phyloP scores from a whole-genome alignment of 2,113 vertebrate species.

The Electrona antarctica region DNA sequence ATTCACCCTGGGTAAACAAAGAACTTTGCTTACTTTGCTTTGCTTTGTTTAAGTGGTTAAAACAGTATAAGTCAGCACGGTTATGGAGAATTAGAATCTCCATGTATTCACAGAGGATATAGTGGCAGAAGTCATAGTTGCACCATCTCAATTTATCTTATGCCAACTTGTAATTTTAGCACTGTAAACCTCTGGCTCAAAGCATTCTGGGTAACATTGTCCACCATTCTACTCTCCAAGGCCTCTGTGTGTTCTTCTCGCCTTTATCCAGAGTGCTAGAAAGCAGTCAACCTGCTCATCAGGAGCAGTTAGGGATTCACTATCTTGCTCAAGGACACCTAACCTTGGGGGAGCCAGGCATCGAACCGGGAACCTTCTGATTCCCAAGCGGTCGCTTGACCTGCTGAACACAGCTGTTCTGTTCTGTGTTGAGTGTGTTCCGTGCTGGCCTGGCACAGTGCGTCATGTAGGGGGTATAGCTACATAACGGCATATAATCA shows the following conservation, averaged over 20 bases:
- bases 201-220: slow-evolving; percentile 50
- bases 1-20: too few species aligned
- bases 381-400: too few species aligned
- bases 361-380: too few species aligned
- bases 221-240: slow-evolving; percentile 8
- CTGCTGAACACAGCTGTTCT: too few species aligned
- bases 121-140: slow-evolving; percentile 30
- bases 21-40: too few species aligned
- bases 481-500: slow-evolving; percentile 18
- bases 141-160: slow-evolving; percentile 49
- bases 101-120: slow-evolving; percentile 45
- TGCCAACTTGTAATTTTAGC: slow-evolving; percentile 59
- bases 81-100: slow-evolving; percentile 30
- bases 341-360: too few species aligned
- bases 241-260: slow-evolving; percentile 19
- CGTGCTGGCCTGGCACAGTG: too few species aligned
- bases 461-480: neutral
- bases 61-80: neutral
- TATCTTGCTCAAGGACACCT: too few species aligned
- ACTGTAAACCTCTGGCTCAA: slow-evolving; percentile 41
- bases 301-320: too few species aligned
- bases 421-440: too few species aligned
- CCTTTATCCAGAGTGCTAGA: slow-evolving; percentile 21
- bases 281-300: slow-evolving; percentile 6
- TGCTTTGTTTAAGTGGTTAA: neutral